phyloP scores from a whole-genome alignment of 2,888 invertebrate genomes.

The Hyposoter dolosus region DNA sequence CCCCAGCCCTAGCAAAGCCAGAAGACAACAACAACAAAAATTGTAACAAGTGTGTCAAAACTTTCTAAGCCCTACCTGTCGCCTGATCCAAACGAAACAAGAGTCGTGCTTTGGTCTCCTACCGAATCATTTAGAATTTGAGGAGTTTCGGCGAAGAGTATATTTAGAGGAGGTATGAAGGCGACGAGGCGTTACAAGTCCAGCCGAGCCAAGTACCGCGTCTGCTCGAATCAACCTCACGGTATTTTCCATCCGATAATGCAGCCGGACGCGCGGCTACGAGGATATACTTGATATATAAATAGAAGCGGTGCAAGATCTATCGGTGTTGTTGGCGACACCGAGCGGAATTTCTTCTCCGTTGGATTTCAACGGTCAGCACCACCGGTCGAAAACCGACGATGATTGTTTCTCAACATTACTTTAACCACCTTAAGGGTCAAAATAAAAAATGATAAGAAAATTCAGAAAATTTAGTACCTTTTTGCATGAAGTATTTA shows the following conservation, averaged over 20 bases:
- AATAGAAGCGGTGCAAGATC: background rate
- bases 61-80: no score
- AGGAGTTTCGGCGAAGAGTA: constrained; percentile 2
- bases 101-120: background rate
- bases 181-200: background rate
- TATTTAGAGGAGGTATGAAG: background rate
- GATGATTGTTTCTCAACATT: background rate
- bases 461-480: no score
- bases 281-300: background rate
- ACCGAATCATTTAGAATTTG: background rate
- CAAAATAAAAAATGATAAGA: no score
- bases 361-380: no score
- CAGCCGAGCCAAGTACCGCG: constrained; percentile 4
- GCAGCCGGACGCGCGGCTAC: no score
- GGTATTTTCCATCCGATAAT: background rate
- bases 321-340: background rate
- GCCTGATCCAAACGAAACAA: no score
- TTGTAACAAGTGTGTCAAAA: no score
- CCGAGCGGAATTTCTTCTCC: background rate
- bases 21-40: no score
- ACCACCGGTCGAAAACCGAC: background rate
- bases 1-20: no score
- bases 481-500: no score
- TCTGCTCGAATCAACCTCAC: background rate
- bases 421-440: no score